A percentile compares a stretch with the other conserved stretches of the same genome.
Conservation (phyloP, 2,888 invertebrate genomes). For the Labia minor region DNA sequence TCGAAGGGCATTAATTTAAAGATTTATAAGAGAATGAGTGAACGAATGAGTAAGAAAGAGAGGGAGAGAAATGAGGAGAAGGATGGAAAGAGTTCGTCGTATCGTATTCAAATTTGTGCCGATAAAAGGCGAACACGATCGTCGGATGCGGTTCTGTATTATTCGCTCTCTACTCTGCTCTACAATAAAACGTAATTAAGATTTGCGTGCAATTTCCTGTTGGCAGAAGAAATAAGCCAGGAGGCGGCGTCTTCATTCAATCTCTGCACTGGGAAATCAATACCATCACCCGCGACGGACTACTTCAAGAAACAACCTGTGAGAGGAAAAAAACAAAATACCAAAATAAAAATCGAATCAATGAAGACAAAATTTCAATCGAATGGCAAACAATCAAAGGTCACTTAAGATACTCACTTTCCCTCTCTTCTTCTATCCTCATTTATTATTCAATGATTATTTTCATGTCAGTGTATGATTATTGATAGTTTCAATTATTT, state of each 20-base stretch:
- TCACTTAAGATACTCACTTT: too few species aligned
- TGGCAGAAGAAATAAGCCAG: conserved; percentile 7
- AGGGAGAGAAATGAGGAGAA: background rate
- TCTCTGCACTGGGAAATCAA: background rate
- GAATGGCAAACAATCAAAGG: too few species aligned
- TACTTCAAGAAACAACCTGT: too few species aligned
- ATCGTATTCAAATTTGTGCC: conserved; percentile 13
- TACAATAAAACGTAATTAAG: conserved; percentile 13
- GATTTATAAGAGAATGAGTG: background rate
- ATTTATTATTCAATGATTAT: too few species aligned
- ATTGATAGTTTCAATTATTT: too few species aligned
- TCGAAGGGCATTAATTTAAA: conserved; percentile 8
- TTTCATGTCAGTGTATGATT: too few species aligned
- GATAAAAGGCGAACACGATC: conserved; percentile 13
- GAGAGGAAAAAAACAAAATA: too few species aligned
- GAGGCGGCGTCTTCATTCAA: conserved; percentile 3
- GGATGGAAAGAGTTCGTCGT: background rate
- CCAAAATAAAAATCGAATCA: too few species aligned
- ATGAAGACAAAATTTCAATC: too few species aligned
- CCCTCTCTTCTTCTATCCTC: too few species aligned
- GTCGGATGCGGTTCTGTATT: conserved; percentile 8
- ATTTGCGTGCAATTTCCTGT: conserved; percentile 13
- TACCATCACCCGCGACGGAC: background rate
- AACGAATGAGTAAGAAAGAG: too few species aligned
- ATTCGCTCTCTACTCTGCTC: conserved; percentile 6